Base-by-base conservation (phyloP, 2,888 invertebrate genomes). In the Nomada fucata region DNA sequence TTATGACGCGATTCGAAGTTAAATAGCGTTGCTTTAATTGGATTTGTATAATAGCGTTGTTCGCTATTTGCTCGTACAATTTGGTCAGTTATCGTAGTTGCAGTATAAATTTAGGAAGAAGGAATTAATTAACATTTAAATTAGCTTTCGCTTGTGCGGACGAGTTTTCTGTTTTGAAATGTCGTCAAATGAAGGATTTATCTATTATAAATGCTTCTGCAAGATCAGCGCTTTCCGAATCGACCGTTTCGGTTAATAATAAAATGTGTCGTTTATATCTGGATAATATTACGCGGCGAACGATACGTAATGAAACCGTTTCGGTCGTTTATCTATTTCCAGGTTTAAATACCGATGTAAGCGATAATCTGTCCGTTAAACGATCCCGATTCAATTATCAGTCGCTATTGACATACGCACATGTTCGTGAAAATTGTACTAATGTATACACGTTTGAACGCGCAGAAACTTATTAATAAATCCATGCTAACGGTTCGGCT, bases 351-450 rank as follows among this genome's bases (percentile, higher is more conserved):
- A 20, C 29, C 15, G 65, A 47, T 69, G 61, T 52, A 80, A 63
- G 67, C 50, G 64, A n/a, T 53, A 26, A 44, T 18, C 18, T 36
- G 64, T 44, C 60, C 67, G 64, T 69, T 64, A 73, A 81, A 73
- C 55, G 64, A 15, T 18, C n/a, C 15, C 55, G 52, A 65, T 79
- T 76, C 70, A 79, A 79, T 79, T 59, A 59, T 64, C 50, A 23
- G 44, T 79, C 52, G 50, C 53, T 36, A 52, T 15, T 52, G 73
- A 55, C 60, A 63, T 44, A 26, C 36, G 7, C 36, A 7, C 36
- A 36, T 71, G 55, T 44, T 23, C 44, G 52, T 20, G 57, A 11
- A 73, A 53, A 79, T 81, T 79, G 68, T 69, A 79, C 73, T 73
- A 81, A 81, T 79, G 64, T 52, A 69, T 44, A 47, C 68, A 36